Evolutionary conservation across 2,113 vertebrate species (phyloP).

Genomic region (Xenus cinereus): DNA sequence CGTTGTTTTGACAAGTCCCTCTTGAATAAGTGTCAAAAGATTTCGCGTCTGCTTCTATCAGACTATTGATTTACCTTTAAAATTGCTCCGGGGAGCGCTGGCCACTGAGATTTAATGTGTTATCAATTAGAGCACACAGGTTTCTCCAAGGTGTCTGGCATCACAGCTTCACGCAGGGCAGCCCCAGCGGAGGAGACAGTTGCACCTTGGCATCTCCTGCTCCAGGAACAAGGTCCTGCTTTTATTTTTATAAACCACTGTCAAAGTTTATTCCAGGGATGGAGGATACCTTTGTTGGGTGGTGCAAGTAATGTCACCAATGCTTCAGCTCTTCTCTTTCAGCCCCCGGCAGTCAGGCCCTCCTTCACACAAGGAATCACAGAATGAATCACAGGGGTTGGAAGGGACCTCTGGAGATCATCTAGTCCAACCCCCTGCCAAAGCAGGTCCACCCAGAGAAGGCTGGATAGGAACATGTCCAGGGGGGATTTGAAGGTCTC

Average conservation of each 20-base stretch:
- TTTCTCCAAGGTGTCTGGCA: background rate
- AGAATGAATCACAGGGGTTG: too few species aligned
- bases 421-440: too few species aligned
- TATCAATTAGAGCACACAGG: background rate
- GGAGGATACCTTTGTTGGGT: background rate
- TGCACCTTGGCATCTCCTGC: background rate
- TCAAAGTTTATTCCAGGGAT: background rate
- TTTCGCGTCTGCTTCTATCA: slow-evolving; percentile 13
- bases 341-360: background rate
- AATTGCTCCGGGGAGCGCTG: background rate
- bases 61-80: slow-evolving; percentile 2
- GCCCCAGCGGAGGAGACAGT: background rate
- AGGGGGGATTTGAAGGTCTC: too few species aligned
- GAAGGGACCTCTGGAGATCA: too few species aligned
- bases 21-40: slow-evolving; percentile 43
- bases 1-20: slow-evolving; percentile 68
- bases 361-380: background rate
- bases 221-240: background rate
- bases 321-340: background rate
- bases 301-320: background rate
- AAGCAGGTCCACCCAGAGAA: too few species aligned
- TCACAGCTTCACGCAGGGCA: background rate
- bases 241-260: background rate
- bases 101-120: background rate
- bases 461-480: too few species aligned